phyloP scores from a whole-genome alignment of 2,797 vertebrate species.

The Sebastes kiyomatsui region DNA sequence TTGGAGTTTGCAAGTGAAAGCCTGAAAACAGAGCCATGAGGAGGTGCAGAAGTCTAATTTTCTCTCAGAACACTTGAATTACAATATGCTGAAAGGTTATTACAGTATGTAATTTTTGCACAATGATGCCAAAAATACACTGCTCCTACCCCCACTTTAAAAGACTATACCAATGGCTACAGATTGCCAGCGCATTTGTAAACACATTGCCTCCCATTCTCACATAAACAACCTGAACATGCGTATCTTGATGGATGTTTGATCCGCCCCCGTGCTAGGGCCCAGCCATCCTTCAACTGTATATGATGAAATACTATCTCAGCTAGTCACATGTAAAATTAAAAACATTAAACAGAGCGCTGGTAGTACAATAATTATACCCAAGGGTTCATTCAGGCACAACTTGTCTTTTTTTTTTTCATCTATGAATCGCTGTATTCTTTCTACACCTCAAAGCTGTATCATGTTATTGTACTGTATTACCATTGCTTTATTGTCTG shows the following conservation, averaged over 20 bases:
- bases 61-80: too few species aligned
- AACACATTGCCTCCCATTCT: slow-evolving; percentile 8
- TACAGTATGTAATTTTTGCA: too few species aligned
- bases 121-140: too few species aligned
- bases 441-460: not conserved
- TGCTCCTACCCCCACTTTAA: too few species aligned
- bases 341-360: slow-evolving; percentile 35
- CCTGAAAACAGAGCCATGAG: too few species aligned
- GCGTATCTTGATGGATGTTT: slow-evolving; percentile 49
- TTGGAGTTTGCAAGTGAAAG: too few species aligned
- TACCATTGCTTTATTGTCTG: slow-evolving; percentile 4
- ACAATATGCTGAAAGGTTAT: too few species aligned
- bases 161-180: not conserved
- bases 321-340: slow-evolving; percentile 45
- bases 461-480: not conserved
- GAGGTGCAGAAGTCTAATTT: too few species aligned
- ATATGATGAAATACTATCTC: slow-evolving; percentile 43
- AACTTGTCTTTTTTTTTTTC: not conserved
- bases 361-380: slow-evolving; percentile 36
- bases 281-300: slow-evolving; percentile 43
- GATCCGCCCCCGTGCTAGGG: slow-evolving; percentile 26
- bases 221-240: slow-evolving; percentile 26
- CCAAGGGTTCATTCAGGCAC: slow-evolving; percentile 15
- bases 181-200: slow-evolving; percentile 15
- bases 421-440: slow-evolving; percentile 4